Conservation (phyloP, 2,888 invertebrate genomes). For the Diarsia dahlii region DNA sequence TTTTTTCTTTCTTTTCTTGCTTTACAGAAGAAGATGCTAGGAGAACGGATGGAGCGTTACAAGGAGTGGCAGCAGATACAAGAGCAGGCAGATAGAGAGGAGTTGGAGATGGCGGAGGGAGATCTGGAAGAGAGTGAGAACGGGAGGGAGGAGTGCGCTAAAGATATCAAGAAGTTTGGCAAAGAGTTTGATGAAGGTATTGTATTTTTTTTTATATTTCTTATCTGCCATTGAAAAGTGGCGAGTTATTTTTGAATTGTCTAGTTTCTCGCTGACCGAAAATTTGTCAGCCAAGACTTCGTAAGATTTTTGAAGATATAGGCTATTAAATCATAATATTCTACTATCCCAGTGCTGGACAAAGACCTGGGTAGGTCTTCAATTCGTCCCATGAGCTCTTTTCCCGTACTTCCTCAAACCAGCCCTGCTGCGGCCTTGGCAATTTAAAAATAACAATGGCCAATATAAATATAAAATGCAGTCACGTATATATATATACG, state of each 20-base stretch:
- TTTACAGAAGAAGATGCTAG: conserved; percentile 67
- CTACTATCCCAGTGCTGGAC: neutral
- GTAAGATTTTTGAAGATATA: too few species aligned
- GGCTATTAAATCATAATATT: too few species aligned
- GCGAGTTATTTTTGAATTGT: neutral
- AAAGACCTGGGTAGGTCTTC: neutral
- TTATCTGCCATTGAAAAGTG: neutral
- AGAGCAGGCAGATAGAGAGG: conserved; percentile 70
- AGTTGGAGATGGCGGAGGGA: conserved; percentile 74
- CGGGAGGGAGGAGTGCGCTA: conserved; percentile 70
- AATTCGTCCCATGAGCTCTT: too few species aligned
- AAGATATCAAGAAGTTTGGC: conserved; percentile 76
- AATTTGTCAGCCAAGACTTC: neutral
- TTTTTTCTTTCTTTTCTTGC: too few species aligned
- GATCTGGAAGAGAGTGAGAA: conserved; percentile 75
- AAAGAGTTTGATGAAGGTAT: conserved; percentile 84
- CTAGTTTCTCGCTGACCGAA: neutral
- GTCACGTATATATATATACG: too few species aligned
- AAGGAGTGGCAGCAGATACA: conserved; percentile 70
- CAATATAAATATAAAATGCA: too few species aligned
- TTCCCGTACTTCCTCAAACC: too few species aligned
- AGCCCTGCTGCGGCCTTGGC: too few species aligned
- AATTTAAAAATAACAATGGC: too few species aligned
- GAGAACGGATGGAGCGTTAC: conserved; percentile 69
- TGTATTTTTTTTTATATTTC: conserved; percentile 4